Evolutionary conservation across 2,113 vertebrate species (phyloP), one percentile per base, ranked within the genome.

Genomic region (Danionella cerebrum): DNA sequence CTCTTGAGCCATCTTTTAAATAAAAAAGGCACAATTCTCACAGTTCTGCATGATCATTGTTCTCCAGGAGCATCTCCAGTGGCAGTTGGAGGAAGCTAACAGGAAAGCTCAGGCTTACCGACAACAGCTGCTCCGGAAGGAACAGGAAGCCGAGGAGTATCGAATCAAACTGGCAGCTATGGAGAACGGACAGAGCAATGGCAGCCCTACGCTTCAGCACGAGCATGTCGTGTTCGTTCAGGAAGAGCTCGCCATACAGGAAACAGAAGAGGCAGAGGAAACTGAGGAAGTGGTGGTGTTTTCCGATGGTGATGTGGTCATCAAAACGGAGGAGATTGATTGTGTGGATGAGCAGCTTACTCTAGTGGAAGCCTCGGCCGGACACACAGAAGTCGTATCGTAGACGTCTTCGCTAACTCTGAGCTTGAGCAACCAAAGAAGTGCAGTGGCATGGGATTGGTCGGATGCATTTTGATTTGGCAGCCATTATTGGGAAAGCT

Each of bases 61-160:
- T 21, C 31, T 25, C 18, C 72, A 88, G 81, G 90, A 90, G 67
- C 16, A 82, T 27, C 72, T 94, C 0, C 90, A 91, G 75, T 84
- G 88, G 73, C 92, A 90, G 74, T 80, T 96, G 55, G 86, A 78
- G 21, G 94, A 94, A 67, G 93, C 90, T 3, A 92, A 90, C 62
- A 78, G 83, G 21, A 86, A 88, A 48, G 94, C 93, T 0, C 89
- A 88, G 82, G 88, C 93, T 31, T 95, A 91, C 63, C 83, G 89
- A 0, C 86, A 90, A 76, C 94, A 91, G 87, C 89, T 97, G 19
- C 21, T 88, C 16, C 70, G 79, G 70, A 94, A 94, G 35, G 93
- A 95, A 77, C 90, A 86, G 65, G 94, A 96, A 63, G 94, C 94
- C 0, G 91, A 95, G 71, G 80, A 82, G 59, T 94, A 90, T 72